These are phyloP conservation scores for Ecdyonurus torrentis DNA, from an alignment of 2,888 invertebrate genomes.

Conservation along the genomic window DNA sequence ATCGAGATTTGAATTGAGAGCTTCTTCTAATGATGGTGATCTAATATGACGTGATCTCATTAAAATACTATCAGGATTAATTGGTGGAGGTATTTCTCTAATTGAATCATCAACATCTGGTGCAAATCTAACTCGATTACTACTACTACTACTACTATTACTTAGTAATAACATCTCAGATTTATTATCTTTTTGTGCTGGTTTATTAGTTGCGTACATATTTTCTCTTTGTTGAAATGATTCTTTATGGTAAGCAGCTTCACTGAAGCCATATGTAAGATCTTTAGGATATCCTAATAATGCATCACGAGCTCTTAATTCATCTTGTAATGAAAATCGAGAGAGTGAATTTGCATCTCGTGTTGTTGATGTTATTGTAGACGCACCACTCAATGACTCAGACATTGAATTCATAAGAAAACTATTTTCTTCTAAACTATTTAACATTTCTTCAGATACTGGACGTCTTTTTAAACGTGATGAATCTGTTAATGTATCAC, in stretches of 20 bases:
- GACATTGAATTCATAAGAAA: conserved; percentile 20
- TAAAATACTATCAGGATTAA: neutral
- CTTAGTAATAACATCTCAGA: neutral
- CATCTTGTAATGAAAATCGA: neutral
- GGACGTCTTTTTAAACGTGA: conserved; percentile 51
- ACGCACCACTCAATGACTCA: neutral
- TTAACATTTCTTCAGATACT: conserved; percentile 45
- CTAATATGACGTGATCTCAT: neutral
- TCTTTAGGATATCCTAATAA: neutral
- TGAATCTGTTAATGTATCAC: neutral
- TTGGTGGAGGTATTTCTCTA: neutral
- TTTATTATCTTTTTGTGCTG: neutral
- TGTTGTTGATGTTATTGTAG: neutral
- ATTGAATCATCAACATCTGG: neutral
- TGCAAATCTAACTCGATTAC: neutral
- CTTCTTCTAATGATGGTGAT: neutral
- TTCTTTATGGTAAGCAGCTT: neutral
- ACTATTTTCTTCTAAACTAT: conserved; percentile 47
- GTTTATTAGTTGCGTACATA: conserved; percentile 1
- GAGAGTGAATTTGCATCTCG: neutral
- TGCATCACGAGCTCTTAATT: neutral
- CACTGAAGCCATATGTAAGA: neutral
- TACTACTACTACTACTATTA: too few relatives aligned
- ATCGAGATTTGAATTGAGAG: neutral
- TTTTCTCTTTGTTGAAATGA: neutral